These are phyloP conservation scores for Oryzaephilus surinamensis DNA, from an alignment of 1,140 invertebrate genomes.

Conservation along the genomic window DNA sequence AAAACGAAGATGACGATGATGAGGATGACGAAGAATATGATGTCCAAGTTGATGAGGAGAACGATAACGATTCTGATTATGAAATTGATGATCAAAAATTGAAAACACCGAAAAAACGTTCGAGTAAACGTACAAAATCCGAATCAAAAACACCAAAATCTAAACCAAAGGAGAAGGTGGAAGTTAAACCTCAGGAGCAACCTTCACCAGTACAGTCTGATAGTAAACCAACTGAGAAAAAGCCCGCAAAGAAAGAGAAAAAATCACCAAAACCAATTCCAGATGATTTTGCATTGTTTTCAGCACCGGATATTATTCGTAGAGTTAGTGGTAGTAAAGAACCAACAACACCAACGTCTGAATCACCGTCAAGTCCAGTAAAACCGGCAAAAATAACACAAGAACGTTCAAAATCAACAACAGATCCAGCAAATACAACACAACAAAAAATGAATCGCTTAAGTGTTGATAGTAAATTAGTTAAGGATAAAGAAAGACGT, in stretches of 20 bases:
- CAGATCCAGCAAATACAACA: constrained; percentile 11
- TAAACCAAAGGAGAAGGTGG: constrained; percentile 31
- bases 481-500: constrained; percentile 11
- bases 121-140: constrained; percentile 1
- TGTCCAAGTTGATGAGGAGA: constrained; percentile 21
- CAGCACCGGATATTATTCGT: constrained; percentile 66
- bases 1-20: constrained; percentile 15
- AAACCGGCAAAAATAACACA: constrained; percentile 32
- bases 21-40: constrained; percentile 23
- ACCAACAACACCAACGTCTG: constrained; percentile 26
- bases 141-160: constrained; percentile 16
- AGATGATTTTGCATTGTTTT: constrained; percentile 59
- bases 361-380: constrained; percentile 26
- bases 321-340: constrained; percentile 45
- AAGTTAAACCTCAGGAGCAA: constrained; percentile 35
- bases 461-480: constrained; percentile 18
- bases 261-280: constrained; percentile 52
- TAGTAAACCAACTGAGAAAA: constrained; percentile 23
- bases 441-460: constrained; percentile 11
- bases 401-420: constrained; percentile 26
- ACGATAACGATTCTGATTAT: constrained; percentile 33
- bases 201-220: constrained; percentile 23
- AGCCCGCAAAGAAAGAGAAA: constrained; percentile 51
- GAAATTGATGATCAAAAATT: constrained; percentile 26
- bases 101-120: constrained; percentile 4